phyloP scores from a whole-genome alignment of 2,113 vertebrate species.

The Sphaerodactylus townsendi region DNA sequence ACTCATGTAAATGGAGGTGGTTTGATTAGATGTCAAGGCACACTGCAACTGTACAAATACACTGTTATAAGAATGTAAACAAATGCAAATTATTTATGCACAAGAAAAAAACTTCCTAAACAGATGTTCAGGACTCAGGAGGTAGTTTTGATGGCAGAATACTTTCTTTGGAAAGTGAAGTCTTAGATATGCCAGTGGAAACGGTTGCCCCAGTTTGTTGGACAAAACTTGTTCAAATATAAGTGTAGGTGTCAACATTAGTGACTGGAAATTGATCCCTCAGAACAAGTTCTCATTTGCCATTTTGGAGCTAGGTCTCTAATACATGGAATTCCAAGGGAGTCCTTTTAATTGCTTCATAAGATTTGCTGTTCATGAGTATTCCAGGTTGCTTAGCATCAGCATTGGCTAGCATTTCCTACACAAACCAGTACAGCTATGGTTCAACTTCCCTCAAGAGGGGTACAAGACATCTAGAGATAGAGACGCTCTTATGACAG shows the following conservation, averaged over 20 bases:
- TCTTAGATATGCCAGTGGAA: neutral
- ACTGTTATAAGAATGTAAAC: constrained; percentile 16
- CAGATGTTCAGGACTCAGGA: constrained; percentile 24
- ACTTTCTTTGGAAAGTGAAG: constrained; percentile 7
- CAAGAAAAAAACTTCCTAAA: neutral
- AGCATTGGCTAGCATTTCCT: neutral
- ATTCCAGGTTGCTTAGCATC: neutral
- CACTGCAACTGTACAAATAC: constrained; percentile 9
- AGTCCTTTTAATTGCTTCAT: neutral
- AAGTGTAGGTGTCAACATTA: neutral
- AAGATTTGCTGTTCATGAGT: neutral
- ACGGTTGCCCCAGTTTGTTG: neutral
- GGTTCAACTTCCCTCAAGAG: neutral
- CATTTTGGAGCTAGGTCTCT: neutral
- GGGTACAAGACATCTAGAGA: neutral
- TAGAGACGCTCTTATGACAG: neutral
- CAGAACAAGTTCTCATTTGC: neutral
- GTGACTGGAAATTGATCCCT: neutral
- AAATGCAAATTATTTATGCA: neutral
- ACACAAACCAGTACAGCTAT: neutral
- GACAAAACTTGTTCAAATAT: neutral
- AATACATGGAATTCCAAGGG: neutral
- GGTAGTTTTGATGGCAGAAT: neutral
- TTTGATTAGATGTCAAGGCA: constrained; percentile 4
- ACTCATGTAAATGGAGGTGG: neutral